phyloP scores from a whole-genome alignment of 1,140 invertebrate species.

The Camponotus vicinus region DNA sequence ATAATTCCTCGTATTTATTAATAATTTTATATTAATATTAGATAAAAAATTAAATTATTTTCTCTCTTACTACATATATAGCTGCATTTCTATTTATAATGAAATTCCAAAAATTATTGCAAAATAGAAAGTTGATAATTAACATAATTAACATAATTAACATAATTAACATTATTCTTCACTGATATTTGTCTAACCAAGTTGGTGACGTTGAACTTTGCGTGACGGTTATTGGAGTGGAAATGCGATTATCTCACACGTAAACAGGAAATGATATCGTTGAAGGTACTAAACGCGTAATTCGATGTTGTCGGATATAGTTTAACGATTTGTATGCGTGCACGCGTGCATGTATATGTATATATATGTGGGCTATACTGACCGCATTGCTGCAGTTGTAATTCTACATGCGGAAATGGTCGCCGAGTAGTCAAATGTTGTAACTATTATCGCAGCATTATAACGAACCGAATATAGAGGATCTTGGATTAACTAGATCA shows the following conservation, averaged over 20 bases:
- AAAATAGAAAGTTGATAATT: neutral
- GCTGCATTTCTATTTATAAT: neutral
- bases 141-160: too few species aligned
- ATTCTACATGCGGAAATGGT: constrained; percentile 49
- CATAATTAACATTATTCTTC: constrained; percentile 17
- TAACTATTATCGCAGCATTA: constrained; percentile 33
- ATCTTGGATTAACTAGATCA: constrained; percentile 32
- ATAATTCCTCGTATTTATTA: neutral
- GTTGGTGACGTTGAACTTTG: constrained; percentile 37
- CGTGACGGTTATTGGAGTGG: constrained; percentile 49
- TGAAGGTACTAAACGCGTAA: constrained; percentile 48
- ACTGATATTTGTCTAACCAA: constrained; percentile 22
- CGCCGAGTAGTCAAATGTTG: constrained; percentile 33
- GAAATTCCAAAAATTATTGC: neutral
- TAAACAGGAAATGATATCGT: constrained; percentile 62
- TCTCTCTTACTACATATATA: too few species aligned
- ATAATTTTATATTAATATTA: neutral
- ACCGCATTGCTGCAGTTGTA: constrained; percentile 49
- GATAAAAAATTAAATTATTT: neutral
- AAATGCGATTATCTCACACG: constrained; percentile 49
- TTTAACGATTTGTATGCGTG: constrained; percentile 34
- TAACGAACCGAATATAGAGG: constrained; percentile 19
- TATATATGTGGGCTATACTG: neutral
- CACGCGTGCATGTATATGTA: neutral
- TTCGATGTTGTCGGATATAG: constrained; percentile 40